Evolutionary conservation across 2,797 vertebrate genomes (phyloP), one percentile per base, ranked within the genome.

Genomic region (Bradypus variegatus): DNA sequence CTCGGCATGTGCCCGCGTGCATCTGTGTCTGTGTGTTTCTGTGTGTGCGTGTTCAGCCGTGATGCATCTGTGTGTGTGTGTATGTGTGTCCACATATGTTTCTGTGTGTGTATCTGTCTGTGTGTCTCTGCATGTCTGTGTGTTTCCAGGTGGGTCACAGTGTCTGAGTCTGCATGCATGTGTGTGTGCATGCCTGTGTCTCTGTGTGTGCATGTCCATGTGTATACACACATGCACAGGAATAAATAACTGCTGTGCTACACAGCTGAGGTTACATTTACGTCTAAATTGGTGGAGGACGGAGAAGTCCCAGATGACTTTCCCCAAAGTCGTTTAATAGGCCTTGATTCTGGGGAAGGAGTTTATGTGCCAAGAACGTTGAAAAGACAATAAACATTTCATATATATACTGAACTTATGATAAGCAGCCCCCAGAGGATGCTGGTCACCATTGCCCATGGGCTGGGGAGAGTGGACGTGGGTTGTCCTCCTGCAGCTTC

Each of bases 221-320:
- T 0, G 12, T 14, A 48, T 13, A 65, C 29, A 75, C 9, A 60
- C 1, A 1, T 13, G 65, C 48, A 41, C 18, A 41, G 7, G 45
- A 53, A 84, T 65, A 76, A 70, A 75, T 45, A 31, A 29, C 53
- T 64, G 33, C 2, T 12, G 3, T 41, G 36, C n/a, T 69, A 69
- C 8, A 12, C 16, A 72, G 69, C 21, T 41, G 21, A 41, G 36
- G 38, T 12, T 72, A 8, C 38, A 31, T 25, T 75, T 58, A 81
- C 16, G n/a, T 36, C 38, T 77, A n/a, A 70, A 79, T 21, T 60
- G 41, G 33, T 8, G 21, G 60, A 29, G 5, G 33, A 58, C 48
- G 62, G 53, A 73, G 33, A 38, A 75, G 33, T n/a, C 50, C 62
- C 21, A 33, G 21, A 23, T 2, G 2, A 33, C 79, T 77, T 2